phyloP scores from a whole-genome alignment of 2,113 vertebrate genomes.

The Tor tambroides region DNA sequence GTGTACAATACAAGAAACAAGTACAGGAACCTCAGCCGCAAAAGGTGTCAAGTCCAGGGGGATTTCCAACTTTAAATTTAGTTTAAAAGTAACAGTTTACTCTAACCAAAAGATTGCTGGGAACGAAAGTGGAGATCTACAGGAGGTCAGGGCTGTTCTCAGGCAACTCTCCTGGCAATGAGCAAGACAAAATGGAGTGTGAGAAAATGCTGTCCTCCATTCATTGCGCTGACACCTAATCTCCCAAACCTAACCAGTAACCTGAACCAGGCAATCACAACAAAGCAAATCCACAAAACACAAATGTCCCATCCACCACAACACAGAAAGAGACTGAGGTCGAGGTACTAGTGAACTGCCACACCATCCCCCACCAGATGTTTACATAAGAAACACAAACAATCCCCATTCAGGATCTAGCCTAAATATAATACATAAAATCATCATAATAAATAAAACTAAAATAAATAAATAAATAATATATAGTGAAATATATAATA shows the following conservation, averaged over 20 bases:
- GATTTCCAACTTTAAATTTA: slow-evolving; percentile 63
- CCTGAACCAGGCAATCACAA: slow-evolving; percentile 70
- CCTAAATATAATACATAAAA: neutral
- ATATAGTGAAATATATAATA: no score
- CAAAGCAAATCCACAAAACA: slow-evolving; percentile 68
- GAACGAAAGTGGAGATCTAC: slow-evolving; percentile 3
- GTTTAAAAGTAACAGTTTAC: slow-evolving; percentile 64
- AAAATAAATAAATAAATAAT: neutral
- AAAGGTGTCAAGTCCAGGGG: slow-evolving; percentile 52
- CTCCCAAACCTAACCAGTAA: slow-evolving; percentile 67
- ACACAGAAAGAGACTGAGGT: slow-evolving; percentile 43
- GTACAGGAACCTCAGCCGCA: slow-evolving; percentile 61
- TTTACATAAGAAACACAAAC: slow-evolving; percentile 66
- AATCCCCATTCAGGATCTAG: slow-evolving; percentile 30
- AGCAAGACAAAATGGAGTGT: slow-evolving; percentile 67
- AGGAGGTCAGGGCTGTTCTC: slow-evolving; percentile 45
- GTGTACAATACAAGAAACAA: slow-evolving; percentile 65
- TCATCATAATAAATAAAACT: neutral
- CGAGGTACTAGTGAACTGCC: slow-evolving; percentile 3
- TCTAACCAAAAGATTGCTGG: slow-evolving; percentile 10
- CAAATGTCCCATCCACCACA: slow-evolving; percentile 61
- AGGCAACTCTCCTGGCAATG: slow-evolving; percentile 52
- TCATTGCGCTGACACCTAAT: slow-evolving; percentile 72
- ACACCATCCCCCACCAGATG: slow-evolving; percentile 41
- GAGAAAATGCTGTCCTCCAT: slow-evolving; percentile 73